A percentile compares a stretch with the other conserved stretches of the same genome.
These are phyloP conservation scores for Rotaria magnacalcarata DNA, from an alignment of 2,888 invertebrate genomes.

Conservation along the genomic window DNA sequence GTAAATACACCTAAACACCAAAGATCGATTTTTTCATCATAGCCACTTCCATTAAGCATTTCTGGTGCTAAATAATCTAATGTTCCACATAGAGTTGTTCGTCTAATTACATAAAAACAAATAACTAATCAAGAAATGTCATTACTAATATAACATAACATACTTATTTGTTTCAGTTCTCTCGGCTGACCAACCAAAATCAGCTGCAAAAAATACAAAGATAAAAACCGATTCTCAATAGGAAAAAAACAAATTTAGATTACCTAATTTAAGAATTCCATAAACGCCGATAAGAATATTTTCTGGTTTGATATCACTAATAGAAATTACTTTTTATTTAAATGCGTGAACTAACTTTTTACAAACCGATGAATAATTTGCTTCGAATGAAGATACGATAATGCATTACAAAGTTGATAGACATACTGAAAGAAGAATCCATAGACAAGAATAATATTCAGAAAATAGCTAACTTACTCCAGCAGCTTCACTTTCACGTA, in stretches of 20 bases:
- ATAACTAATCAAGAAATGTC: neutral
- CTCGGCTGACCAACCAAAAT: constrained; percentile 44
- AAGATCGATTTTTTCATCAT: constrained; percentile 76
- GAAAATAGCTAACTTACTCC: constrained; percentile 58
- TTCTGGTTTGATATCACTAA: constrained; percentile 45
- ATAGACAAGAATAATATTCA: neutral
- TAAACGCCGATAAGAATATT: constrained; percentile 44
- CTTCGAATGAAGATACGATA: constrained; percentile 43
- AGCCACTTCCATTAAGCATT: constrained; percentile 81
- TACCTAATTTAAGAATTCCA: constrained; percentile 42
- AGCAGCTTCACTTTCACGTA: constrained; percentile 66
- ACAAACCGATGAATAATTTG: constrained; percentile 40
- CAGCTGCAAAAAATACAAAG: neutral
- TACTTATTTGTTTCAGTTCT: neutral
- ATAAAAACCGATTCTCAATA: neutral
- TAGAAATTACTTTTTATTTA: too few relatives aligned
- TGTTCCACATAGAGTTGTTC: constrained; percentile 87
- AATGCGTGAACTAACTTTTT: too few relatives aligned
- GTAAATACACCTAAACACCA: constrained; percentile 93
- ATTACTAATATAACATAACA: too few relatives aligned
- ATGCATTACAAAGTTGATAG: constrained; percentile 44
- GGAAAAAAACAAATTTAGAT: neutral
- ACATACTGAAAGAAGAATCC: constrained; percentile 3
- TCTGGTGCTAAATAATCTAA: constrained; percentile 92
- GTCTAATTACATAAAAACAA: constrained; percentile 61